Evolutionary conservation across 2,113 vertebrate genomes (phyloP).

Genomic region (Eclectus roratus): DNA sequence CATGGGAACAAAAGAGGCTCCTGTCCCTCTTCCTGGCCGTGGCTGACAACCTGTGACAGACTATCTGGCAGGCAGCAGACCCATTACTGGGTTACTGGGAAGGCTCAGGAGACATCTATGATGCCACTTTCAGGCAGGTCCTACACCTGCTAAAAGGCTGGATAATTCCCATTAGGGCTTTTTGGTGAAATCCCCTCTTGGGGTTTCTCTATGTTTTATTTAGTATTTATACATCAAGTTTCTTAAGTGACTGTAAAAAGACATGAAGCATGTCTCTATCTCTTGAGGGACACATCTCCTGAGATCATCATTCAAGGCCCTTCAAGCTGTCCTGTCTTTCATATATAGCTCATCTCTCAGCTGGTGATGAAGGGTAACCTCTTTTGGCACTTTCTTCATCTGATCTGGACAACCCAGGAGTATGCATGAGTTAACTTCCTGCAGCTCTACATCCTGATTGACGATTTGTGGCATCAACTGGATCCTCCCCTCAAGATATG

Average conservation of each 20-base stretch:
- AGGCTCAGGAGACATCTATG: conserved; percentile 43
- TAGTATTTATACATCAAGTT: conserved; percentile 19
- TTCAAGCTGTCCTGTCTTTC: conserved; percentile 57
- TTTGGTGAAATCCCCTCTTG: conserved; percentile 18
- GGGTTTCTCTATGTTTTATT: conserved; percentile 56
- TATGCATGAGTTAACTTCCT: conserved; percentile 54
- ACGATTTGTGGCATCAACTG: neutral
- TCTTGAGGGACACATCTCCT: conserved; percentile 40
- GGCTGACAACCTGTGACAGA: conserved; percentile 59
- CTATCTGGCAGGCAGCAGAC: conserved; percentile 49
- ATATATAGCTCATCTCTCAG: conserved; percentile 7
- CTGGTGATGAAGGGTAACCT: conserved; percentile 31
- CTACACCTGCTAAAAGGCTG: conserved; percentile 47
- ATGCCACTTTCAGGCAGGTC: conserved; percentile 38
- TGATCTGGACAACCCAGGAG: conserved; percentile 25
- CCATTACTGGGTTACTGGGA: conserved; percentile 34
- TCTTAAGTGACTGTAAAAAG: conserved; percentile 33
- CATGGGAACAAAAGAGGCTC: conserved; percentile 49
- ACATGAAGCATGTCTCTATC: conserved; percentile 39
- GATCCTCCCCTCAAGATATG: neutral
- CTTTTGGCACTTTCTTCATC: conserved; percentile 39
- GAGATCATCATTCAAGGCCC: conserved; percentile 12
- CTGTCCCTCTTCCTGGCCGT: conserved; percentile 33
- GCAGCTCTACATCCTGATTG: conserved; percentile 5
- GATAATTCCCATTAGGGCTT: conserved; percentile 9